Conservation (phyloP, 92 coral and sea anemone genomes). For the Umimayanthus chanpuru region DNA sequence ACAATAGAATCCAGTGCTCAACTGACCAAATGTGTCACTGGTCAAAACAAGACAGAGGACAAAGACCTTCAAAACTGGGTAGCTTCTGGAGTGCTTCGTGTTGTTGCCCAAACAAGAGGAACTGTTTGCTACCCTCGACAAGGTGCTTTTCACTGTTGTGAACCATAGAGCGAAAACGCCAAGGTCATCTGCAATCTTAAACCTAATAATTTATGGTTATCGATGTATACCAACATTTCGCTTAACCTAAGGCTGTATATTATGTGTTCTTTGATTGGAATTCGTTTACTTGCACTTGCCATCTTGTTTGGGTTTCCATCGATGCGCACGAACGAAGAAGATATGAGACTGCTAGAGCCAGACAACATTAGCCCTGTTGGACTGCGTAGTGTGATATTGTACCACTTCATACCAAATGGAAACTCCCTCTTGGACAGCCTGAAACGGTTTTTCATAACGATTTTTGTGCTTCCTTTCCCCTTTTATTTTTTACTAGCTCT, state of each 20-base stretch:
- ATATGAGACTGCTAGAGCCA: neutral
- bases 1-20: neutral
- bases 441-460: neutral
- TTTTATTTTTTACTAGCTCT: neutral
- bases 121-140: neutral
- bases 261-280: neutral
- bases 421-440: neutral
- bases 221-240: neutral
- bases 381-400: neutral
- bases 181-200: neutral
- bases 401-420: neutral
- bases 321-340: neutral
- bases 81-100: neutral
- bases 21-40: neutral
- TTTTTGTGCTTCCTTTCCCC: neutral
- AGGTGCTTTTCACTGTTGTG: neutral
- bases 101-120: neutral
- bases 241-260: neutral
- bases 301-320: neutral
- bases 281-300: neutral
- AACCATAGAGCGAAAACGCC: neutral
- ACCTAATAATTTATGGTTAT: neutral
- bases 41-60: neutral
- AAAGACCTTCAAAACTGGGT: neutral
- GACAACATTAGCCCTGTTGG: conserved; percentile 13